Conservation (phyloP, 2,113 vertebrate species). For the Laticauda laticaudata region DNA sequence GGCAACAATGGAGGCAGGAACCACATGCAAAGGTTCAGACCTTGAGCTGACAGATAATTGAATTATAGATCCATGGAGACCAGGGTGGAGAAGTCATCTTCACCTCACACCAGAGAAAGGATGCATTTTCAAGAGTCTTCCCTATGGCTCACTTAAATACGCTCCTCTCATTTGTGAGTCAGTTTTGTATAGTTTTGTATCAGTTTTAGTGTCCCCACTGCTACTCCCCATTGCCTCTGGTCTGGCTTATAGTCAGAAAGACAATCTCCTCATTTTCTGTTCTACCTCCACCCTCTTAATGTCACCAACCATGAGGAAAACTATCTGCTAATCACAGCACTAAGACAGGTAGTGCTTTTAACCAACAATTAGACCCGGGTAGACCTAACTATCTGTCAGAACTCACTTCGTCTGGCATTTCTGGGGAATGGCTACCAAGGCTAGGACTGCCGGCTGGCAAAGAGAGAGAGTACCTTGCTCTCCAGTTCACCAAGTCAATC, state of each 20-base stretch:
- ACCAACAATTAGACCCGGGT: not conserved
- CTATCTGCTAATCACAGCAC: not conserved
- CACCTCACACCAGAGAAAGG: not conserved
- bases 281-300: not conserved
- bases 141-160: not conserved
- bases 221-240: not conserved
- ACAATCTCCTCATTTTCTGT: not conserved
- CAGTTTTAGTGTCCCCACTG: too few relatives aligned
- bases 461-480: not conserved
- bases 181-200: too few relatives aligned
- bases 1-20: not conserved
- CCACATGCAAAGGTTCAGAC: not conserved
- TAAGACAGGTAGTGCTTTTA: not conserved
- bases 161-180: too few relatives aligned
- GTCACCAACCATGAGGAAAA: not conserved
- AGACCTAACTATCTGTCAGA: not conserved
- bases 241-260: not conserved
- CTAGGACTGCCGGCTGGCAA: not conserved
- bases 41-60: not conserved
- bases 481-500: not conserved
- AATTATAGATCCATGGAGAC: not conserved
- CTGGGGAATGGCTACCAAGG: not conserved
- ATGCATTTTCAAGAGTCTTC: not conserved
- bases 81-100: not conserved
- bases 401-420: not conserved